Evolutionary conservation across 1,140 invertebrate genomes (phyloP).

Genomic region (Monomorium pharaonis): DNA sequence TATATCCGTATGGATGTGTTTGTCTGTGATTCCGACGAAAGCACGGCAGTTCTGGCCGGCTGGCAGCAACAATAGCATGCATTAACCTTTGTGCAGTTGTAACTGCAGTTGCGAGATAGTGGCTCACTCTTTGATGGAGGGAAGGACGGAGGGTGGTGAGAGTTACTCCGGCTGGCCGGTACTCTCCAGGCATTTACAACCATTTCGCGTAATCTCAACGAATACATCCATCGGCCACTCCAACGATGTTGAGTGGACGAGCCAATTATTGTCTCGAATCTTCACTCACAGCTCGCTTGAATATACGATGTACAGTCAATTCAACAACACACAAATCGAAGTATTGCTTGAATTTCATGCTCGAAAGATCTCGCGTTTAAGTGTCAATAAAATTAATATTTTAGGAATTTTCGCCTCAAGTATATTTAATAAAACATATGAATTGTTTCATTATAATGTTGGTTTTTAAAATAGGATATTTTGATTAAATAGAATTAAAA

Average conservation of each 20-base stretch:
- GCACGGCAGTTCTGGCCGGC: slow-evolving; percentile 81
- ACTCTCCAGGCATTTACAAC: slow-evolving; percentile 82
- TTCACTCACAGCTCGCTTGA: slow-evolving; percentile 46
- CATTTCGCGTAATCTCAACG: slow-evolving; percentile 83
- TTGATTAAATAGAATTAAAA: neutral
- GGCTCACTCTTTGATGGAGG: slow-evolving; percentile 69
- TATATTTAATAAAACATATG: neutral
- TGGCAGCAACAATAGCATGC: slow-evolving; percentile 83
- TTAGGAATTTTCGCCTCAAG: neutral
- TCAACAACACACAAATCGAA: slow-evolving; percentile 20
- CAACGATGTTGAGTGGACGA: slow-evolving; percentile 77
- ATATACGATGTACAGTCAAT: slow-evolving; percentile 17
- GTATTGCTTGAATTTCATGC: neutral
- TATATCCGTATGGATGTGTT: slow-evolving; percentile 76
- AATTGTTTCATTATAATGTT: neutral
- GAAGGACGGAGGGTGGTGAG: slow-evolving; percentile 23
- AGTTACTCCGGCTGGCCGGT: slow-evolving; percentile 57
- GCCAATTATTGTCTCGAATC: slow-evolving; percentile 78
- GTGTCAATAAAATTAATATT: neutral
- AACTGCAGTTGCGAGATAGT: slow-evolving; percentile 84
- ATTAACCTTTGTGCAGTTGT: slow-evolving; percentile 85
- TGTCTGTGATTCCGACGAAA: slow-evolving; percentile 67
- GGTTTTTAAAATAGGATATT: neutral
- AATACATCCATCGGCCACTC: slow-evolving; percentile 80
- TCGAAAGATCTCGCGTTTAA: neutral